A percentile compares a stretch with the other conserved stretches of the same genome.
Evolutionary conservation across 2,113 vertebrate species (phyloP).

Genomic region (Hemicordylus capensis): DNA sequence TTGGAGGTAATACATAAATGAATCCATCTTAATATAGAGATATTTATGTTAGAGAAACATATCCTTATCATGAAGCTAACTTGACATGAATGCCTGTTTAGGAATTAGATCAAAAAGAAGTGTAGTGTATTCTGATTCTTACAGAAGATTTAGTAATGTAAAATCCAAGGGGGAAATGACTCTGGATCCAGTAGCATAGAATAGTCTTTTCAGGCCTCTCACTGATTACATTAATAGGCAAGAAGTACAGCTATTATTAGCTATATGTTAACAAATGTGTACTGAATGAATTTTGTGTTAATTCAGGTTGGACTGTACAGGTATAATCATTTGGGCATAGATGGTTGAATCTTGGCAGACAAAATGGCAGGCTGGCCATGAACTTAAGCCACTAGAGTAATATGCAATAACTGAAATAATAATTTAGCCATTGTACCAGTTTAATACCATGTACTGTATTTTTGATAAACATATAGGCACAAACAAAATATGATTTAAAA

Average conservation of each 20-base stretch:
- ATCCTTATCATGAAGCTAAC: not conserved
- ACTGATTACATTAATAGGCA: not conserved
- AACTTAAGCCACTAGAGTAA: too few relatives aligned
- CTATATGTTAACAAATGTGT: not conserved
- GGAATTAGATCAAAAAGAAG: not conserved
- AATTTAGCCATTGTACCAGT: too few relatives aligned
- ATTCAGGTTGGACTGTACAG: not conserved
- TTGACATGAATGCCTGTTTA: not conserved
- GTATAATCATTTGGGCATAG: not conserved
- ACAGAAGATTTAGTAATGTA: not conserved
- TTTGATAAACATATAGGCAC: too few relatives aligned
- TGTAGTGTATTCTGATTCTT: not conserved
- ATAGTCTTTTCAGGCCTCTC: too few relatives aligned
- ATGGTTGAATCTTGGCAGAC: not conserved
- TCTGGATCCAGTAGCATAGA: not conserved
- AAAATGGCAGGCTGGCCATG: not conserved
- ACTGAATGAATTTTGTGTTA: not conserved
- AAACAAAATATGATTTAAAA: too few relatives aligned
- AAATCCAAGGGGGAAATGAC: not conserved
- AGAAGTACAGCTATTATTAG: not conserved
- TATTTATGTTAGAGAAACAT: not conserved
- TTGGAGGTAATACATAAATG: not conserved
- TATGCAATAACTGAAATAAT: too few relatives aligned
- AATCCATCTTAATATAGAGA: not conserved
- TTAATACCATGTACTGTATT: too few relatives aligned